Base-by-base conservation (phyloP, 2,113 vertebrate genomes). In the Plecturocebus donacophilus region DNA sequence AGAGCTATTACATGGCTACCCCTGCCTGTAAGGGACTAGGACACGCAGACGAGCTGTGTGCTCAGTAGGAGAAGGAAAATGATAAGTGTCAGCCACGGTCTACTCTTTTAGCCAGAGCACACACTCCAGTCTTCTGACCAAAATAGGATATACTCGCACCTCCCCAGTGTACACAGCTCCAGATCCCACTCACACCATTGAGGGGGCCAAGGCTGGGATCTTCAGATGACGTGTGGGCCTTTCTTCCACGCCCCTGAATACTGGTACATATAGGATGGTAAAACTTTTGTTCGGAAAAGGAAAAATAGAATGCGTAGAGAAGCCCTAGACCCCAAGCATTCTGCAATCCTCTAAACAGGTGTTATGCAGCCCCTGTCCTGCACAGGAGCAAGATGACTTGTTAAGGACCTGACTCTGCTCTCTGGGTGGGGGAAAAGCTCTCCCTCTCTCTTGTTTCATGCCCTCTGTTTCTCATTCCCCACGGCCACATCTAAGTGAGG, bases 311-410 rank as follows among this genome's bases (percentile, higher is more conserved):
- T 10, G 2, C 3, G 1, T 1, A 61, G 40, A 38, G 10, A 7
- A 52, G 16, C 2, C 75, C 16, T n/a, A 3, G 3, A 45, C 27
- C 42, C 19, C 9, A 25, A 2, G 1, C 5, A 21, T 17, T 7
- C 23, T 35, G 35, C 13, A 3, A 3, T 49, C 61, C n/a, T 85
- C 30, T 12, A 2, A 7, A 21, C 4, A 40, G 47, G 25, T 13
- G 4, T 58, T 17, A 2, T 16, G 27, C 21, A 9, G 19, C 14
- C n/a, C 35, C 6, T 52, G 0, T 27, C 14, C 14, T 40, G 45
- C 45, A 6, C 0, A 3, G 0, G 11, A 20, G 17, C 2, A 40
- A 23, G 32, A 25, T 19, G 23, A 9, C 8, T 4, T 70, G 40
- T 19, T 1, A 64, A 42, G 8, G 6, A 11, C 17, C 32, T 25